These are phyloP conservation scores for Drusus annulatus DNA, from an alignment of 1,140 invertebrate species.

Conservation along the genomic window DNA sequence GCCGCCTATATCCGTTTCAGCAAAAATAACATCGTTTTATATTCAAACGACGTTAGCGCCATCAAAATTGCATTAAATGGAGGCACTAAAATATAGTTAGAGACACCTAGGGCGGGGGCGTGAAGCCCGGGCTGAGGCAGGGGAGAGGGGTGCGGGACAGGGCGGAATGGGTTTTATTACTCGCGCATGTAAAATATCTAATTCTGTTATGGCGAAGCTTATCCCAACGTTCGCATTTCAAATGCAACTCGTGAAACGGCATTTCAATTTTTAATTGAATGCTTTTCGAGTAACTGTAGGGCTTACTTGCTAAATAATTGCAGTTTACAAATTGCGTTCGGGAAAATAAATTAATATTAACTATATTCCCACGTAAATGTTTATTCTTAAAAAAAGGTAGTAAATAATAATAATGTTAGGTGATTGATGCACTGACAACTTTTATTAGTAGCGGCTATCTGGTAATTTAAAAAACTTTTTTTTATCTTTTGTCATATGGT, in stretches of 20 bases:
- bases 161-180: conserved; percentile 56
- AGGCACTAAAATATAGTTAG: conserved; percentile 59
- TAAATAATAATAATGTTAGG: too few species aligned
- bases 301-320: too few species aligned
- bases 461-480: too few species aligned
- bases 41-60: conserved; percentile 58
- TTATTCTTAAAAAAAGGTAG: too few species aligned
- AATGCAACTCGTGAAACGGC: conserved; percentile 44
- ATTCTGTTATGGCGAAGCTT: conserved; percentile 52
- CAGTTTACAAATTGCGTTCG: too few species aligned
- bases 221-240: conserved; percentile 23
- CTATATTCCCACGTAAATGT: too few species aligned
- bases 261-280: conserved; percentile 44
- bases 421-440: too few species aligned
- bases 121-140: not conserved
- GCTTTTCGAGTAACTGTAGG: not conserved
- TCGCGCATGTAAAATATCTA: conserved; percentile 58
- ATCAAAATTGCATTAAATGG: conserved; percentile 60
- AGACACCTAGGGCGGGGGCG: conserved; percentile 41
- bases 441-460: too few species aligned
- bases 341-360: too few species aligned
- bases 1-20: conserved; percentile 53
- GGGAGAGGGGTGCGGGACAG: not conserved
- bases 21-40: conserved; percentile 59
- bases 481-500: too few species aligned